Evolutionary conservation across 2,113 vertebrate genomes (phyloP), one percentile per base, ranked within the genome.

Genomic region (Mesitornis unicolor): DNA sequence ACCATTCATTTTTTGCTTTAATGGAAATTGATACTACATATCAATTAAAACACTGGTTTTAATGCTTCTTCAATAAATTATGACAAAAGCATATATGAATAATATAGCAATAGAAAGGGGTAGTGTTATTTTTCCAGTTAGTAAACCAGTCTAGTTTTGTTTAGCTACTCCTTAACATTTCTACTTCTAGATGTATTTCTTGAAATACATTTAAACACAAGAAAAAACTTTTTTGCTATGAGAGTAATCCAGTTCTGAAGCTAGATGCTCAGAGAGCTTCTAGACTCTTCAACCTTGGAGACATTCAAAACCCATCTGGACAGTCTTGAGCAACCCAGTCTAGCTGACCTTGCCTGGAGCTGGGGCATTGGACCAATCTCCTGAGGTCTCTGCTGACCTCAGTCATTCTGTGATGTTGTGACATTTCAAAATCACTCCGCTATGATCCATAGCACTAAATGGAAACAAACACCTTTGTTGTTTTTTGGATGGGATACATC

Each of bases 191-290:
- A 12, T 14, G 3, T 16, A 47, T 86, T 60, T 84, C 3, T 29
- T 53, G n/a, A 69, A 87, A 65, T 54, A 45, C 6, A 53, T 42
- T 63, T 40, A 65, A 82, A 45, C 8, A 64, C 5, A 63, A 61
- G n/a, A 40, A 70, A 45, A 71, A 25, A 0, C 1, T 1, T 56
- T 56, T 64, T 60, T 50, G 53, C 28, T 21, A 5, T 13, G 67
- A 35, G 25, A 38, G 4, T 43, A 35, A 35, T 42, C 0, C 0
- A 47, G 4, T 56, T 57, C 42, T 84, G 36, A 36, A 82, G 7
- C 6, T 70, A 24, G 24, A 29, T 28, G 42, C 50, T 74, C 42
- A 65, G 45, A 29, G 6, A 51, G 6, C 10, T 51, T 65, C 61
- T 80, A 24, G 12, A 40, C 9, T 54, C n/a, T 69, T 36, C n/a